A percentile compares a stretch with the other conserved stretches of the same genome.
phyloP scores from a whole-genome alignment of 30 jellyfish, hydroid and myxozoan genomes.

The Hydractinia echinata region DNA sequence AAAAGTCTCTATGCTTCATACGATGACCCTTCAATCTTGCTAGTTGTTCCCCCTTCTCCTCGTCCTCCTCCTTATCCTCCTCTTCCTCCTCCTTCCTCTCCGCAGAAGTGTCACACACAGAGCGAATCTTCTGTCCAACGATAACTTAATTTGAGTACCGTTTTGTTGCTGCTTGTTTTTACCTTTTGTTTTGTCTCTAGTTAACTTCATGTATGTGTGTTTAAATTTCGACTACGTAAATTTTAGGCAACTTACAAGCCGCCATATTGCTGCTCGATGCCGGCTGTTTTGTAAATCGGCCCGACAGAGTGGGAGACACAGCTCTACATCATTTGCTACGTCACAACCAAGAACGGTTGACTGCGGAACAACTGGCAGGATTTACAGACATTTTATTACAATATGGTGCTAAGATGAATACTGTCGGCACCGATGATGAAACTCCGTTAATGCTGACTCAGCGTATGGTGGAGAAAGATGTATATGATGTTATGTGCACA shows the following conservation, averaged over 20 bases:
- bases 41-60: too few species aligned
- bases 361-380: slow-evolving; percentile 30
- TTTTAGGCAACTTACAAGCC: slow-evolving; percentile 45
- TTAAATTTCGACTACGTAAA: neutral
- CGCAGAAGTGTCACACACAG: too few species aligned
- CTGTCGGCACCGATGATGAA: slow-evolving; percentile 33
- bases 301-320: slow-evolving; percentile 44
- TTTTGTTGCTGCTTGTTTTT: too few species aligned
- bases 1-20: too few species aligned
- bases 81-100: too few species aligned
- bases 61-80: too few species aligned
- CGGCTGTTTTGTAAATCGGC: slow-evolving; percentile 42
- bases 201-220: too few species aligned
- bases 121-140: too few species aligned
- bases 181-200: too few species aligned
- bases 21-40: too few species aligned
- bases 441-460: slow-evolving; percentile 54
- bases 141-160: too few species aligned
- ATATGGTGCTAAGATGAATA: slow-evolving; percentile 56
- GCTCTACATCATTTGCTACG: slow-evolving; percentile 51
- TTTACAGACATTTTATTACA: slow-evolving; percentile 52
- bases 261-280: slow-evolving; percentile 63
- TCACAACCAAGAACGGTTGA: slow-evolving; percentile 22
- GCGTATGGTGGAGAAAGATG: slow-evolving; percentile 16
- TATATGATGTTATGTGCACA: slow-evolving; percentile 24